These are phyloP conservation scores for Onychomys torridus DNA, from an alignment of 2,797 vertebrate species.

Conservation along the genomic window DNA sequence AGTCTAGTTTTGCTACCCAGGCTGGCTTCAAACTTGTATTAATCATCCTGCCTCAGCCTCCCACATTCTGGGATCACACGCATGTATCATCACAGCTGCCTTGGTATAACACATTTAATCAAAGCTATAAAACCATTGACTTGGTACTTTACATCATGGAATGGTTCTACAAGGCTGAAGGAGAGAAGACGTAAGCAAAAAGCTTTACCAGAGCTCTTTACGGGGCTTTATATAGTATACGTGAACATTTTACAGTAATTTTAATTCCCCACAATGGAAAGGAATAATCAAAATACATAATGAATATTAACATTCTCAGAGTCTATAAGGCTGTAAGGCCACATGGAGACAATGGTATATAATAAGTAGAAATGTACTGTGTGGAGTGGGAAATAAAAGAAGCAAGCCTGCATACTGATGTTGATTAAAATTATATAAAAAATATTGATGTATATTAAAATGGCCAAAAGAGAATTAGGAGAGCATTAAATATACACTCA, in stretches of 20 bases:
- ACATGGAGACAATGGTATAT: neutral
- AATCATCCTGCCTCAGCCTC: neutral
- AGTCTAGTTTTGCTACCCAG: neutral
- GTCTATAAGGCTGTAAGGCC: neutral
- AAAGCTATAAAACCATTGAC: neutral
- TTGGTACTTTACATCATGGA: neutral
- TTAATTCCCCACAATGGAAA: neutral
- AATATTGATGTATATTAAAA: neutral
- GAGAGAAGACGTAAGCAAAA: neutral
- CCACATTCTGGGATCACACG: neutral
- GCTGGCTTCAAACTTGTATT: neutral
- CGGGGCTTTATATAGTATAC: neutral
- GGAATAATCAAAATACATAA: neutral
- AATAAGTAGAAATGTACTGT: neutral
- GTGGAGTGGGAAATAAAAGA: neutral
- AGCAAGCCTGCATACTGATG: neutral
- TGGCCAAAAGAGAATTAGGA: slow-evolving; percentile 3
- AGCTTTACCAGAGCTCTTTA: neutral
- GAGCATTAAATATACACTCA: neutral
- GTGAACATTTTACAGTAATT: neutral
- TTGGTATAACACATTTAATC: neutral
- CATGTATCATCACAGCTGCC: neutral
- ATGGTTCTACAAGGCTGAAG: slow-evolving; percentile 9
- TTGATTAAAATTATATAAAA: neutral
- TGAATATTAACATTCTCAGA: neutral